Evolutionary conservation across 2,797 vertebrate species (phyloP), one percentile per base, ranked within the genome.

Genomic region (Psittacula derbiana): DNA sequence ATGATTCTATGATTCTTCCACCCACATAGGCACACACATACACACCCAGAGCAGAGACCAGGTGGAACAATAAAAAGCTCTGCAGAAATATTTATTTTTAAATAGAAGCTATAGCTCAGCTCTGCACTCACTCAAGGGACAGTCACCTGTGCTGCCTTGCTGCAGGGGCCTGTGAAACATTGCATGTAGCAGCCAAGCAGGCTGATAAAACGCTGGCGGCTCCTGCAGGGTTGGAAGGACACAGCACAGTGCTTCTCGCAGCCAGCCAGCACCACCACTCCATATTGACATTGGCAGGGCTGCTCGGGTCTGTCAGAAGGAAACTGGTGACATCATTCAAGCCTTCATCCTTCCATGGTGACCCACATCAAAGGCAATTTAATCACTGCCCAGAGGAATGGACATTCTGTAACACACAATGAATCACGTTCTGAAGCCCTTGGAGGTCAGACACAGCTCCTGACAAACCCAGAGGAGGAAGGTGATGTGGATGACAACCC

Each of bases 341-440:
- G 84, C 86, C 95, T 88, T 92, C 91, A 92, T 95, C 96, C 80
- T 85, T 86, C 73, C 92, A 96, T 1, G 0, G 92, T 89, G 93
- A 96, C 90, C 95, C 95, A 95, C 95, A 96, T 96, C 96, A 96
- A 96, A 96, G 78, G 86, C 62, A 60, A 67, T 72, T 95, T 91
- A 94, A 94, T 95, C n/a, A 25, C 95, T 83, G 84, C 86, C 85
- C 94, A 86, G 91, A 88, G 94, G 61, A 96, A 95, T 64, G 92
- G 95, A 80, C 69, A 16, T 92, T 95, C 97, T 93, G 71, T 87
- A 94, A 93, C 67, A 71, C n/a, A 88, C 81, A 90, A 93, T 95
- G 93, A 97, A 97, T 97, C 96, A 96, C 5, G 0, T 94, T 97
- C 73, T 75, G 79, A 94, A 96, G 76, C 93, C 93, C 91, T 85